These are phyloP conservation scores for Tetranychus truncatus DNA, from an alignment of 2,888 invertebrate species.

Conservation along the genomic window DNA sequence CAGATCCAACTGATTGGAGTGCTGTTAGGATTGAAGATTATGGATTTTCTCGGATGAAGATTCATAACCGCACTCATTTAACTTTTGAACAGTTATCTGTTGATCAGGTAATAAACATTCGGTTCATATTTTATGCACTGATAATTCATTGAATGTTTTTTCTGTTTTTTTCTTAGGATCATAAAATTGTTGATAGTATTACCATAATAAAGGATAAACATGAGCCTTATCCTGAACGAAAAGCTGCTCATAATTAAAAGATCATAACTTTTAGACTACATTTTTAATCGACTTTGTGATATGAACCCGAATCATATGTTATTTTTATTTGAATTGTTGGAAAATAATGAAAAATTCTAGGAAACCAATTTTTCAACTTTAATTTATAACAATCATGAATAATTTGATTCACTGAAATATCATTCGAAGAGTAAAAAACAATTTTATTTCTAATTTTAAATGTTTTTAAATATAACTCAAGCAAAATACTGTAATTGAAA, in stretches of 20 bases:
- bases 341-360: too few species aligned
- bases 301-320: too few species aligned
- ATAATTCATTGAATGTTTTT: neutral
- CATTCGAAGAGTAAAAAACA: too few species aligned
- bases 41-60: constrained; percentile 65
- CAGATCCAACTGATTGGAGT: constrained; percentile 51
- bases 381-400: too few species aligned
- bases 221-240: constrained; percentile 15
- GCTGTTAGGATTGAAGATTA: constrained; percentile 72
- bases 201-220: constrained; percentile 25
- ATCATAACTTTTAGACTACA: too few species aligned
- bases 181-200: constrained; percentile 25
- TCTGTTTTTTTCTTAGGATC: constrained; percentile 18
- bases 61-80: constrained; percentile 60
- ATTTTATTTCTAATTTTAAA: too few species aligned
- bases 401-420: too few species aligned
- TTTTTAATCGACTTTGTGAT: too few species aligned
- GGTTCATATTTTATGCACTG: neutral
- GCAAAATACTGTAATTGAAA: too few species aligned
- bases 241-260: neutral
- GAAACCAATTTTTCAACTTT: too few species aligned
- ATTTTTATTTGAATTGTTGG: too few species aligned
- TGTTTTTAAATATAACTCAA: too few species aligned
- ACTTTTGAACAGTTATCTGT: constrained; percentile 61
- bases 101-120: constrained; percentile 27